Evolutionary conservation across 1,140 invertebrate species (phyloP).

Genomic region (Euwallacea fornicatus): DNA sequence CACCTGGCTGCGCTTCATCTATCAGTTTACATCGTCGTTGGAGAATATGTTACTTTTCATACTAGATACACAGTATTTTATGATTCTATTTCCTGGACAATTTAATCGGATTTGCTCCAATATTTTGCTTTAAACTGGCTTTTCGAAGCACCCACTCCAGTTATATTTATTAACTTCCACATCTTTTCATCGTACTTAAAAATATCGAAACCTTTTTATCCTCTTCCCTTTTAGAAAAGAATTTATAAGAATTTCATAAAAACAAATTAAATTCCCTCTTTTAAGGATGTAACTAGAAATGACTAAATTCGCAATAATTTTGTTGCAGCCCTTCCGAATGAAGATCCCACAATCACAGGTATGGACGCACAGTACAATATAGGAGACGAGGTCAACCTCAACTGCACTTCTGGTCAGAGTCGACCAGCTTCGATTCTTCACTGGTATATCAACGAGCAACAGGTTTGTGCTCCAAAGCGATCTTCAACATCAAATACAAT

Average conservation of each 20-base stretch:
- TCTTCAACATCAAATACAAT: not conserved
- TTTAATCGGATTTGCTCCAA: not conserved
- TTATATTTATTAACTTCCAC: too few relatives aligned
- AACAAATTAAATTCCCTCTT: too few relatives aligned
- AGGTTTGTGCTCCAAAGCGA: conserved; percentile 57
- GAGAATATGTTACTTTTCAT: too few relatives aligned
- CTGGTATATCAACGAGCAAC: conserved; percentile 81
- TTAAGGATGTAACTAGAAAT: too few relatives aligned
- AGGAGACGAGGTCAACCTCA: conserved; percentile 78
- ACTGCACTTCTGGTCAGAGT: conserved; percentile 81
- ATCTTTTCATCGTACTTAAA: not conserved
- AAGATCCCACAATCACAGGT: conserved; percentile 77
- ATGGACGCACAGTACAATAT: conserved; percentile 76
- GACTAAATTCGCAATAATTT: not conserved
- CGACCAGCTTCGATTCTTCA: conserved; percentile 73
- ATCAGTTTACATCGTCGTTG: too few relatives aligned
- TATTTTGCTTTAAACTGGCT: too few relatives aligned
- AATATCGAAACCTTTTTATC: not conserved
- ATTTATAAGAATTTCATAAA: too few relatives aligned
- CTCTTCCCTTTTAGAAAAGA: not conserved
- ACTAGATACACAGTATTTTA: too few relatives aligned
- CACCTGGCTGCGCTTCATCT: too few relatives aligned
- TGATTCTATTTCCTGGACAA: too few relatives aligned
- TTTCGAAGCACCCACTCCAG: too few relatives aligned
- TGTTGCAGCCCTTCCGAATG: conserved; percentile 69